Evolutionary conservation across 2,797 vertebrate species (phyloP), one percentile per base, ranked within the genome.

Genomic region (Alca torda): DNA sequence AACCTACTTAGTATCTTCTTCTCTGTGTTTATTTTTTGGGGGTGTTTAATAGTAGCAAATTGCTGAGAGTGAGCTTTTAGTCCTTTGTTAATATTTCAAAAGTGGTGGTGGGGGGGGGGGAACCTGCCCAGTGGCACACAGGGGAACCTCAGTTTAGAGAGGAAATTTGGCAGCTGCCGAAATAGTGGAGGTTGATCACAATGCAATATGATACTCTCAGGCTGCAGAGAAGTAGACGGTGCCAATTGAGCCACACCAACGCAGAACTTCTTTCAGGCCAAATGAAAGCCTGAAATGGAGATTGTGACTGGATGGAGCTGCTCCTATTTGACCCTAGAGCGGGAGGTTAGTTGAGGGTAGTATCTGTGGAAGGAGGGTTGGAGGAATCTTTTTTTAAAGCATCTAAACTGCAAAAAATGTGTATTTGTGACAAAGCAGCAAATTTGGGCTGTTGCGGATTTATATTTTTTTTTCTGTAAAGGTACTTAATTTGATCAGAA

Each of bases 31-130:
- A 43, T 68, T 85, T 94, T 84, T 86, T 5, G 43, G 33, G 57
- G 21, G 24, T 70, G 20, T 83, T 87, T 90, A 85, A 84, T 46
- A 91, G 50, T 39, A 69, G 54, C 45, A 82, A 79, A 81, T 89
- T 93, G 72, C 90, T 78, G 48, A 77, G 70, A 83, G 63, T n/a
- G 37, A 80, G 67, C 41, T 95, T 95, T 80, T 84, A 85, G 90
- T 77, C 73, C 72, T 91, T 53, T 78, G 59, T 88, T 85, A 93
- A 41, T 77, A 45, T 76, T 87, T 91, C 79, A 45, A 26, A 69
- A 93, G 61, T 60, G 74, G 61, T 74, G 51, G 68, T n/a, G n/a
- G n/a, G 33, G 45, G 67, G n/a, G n/a, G 84, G 41, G 31, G 45
- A 48, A 59, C 54, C 56, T 89, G 70, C 43, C 68, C 72, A 79